Evolutionary conservation across 2,888 invertebrate species (phyloP), one percentile per base, ranked within the genome.

Genomic region (Gortyna flavago): DNA sequence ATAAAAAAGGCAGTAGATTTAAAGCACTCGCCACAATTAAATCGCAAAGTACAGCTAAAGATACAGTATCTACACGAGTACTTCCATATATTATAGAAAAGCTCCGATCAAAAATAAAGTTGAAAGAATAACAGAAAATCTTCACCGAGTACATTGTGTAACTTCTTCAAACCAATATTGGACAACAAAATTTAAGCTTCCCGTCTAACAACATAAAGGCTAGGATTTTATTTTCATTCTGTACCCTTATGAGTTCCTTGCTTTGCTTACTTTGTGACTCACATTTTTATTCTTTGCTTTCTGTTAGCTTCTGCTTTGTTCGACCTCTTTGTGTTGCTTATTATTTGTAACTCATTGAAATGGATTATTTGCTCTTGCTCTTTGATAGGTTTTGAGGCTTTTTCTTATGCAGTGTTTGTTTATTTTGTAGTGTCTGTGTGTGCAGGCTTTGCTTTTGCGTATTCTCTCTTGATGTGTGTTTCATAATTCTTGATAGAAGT

Each of bases 231-330:
- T 84, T 85, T 81, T 81, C 67, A 79, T 81, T 86, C 73, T 64
- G 59, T 65, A 72, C 72, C 51, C 75, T 72, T 81, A 86, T 73
- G 80, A 81, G 80, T 77, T 72, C 69, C 69, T 77, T 84, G 75
- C 78, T 86, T 84, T 77, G 77, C 67, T 75, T 84, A 77, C 86
- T 86, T 87, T 85, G 82, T 84, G 61, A 67, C 57, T 80, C 51
- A 68, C 57, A 83, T 74, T 85, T 86, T 72, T 75, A 72, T 77
- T 73, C 51, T 82, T 77, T 81, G 69, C 64, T 75, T 77, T 54
- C 54, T 32, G 29, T 69, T 72, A 68, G 66, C 73, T 77, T 68
- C 68, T 66, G 77, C 65, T 75, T 84, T 86, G 75, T 75, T 71
- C 72, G 32, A 67, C 9, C 25, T 2, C 59, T 85, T 85, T 86